Evolutionary conservation across 2,888 invertebrate species (phyloP), one percentile per base, ranked within the genome.

Genomic region (Drosophila cognata): DNA sequence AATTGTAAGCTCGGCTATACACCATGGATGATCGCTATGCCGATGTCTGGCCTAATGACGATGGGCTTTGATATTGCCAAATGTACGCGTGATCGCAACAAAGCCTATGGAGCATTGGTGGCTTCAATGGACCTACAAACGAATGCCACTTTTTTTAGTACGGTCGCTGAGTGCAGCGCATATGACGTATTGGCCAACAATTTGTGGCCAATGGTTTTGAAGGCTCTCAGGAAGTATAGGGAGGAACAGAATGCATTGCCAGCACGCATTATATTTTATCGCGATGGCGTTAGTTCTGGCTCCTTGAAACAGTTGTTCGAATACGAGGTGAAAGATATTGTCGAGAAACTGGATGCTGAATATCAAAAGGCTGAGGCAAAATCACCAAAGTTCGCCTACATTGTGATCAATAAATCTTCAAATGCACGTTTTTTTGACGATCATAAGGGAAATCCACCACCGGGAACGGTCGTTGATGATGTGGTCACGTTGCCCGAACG

Each of bases 241-340:
- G 74, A 73, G 1, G 90, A 91, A 58, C 92, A 93, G 33, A 71
- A 91, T 0, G 64, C 52, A 2, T 80, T 95, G 92, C 99, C 99
- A 0, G 93, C 94, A 0, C 94, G 95, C 2, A 96, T 99, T 55
- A 90, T 98, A 2, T 94, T 99, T 43, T 99, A 97, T 93, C 95
- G 99, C 13, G 99, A 99, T 93, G 99, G 98, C 21, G 98, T 99
- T 0, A 97, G 98, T 2, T 98, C 99, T 74, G 98, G 99, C 0
- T 97, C 98, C 81, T 94, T 98, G 4, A 94, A 95, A 0, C 96
- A 96, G 66, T 97, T 99, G 0, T 94, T 95, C 28, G 94, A 96
- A 6, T 95, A 96, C 71, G 99, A 99, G 93, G 96, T 98, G 41
- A 93, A 93, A 69, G 93, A 94, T 56, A 91, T 97, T 0, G 95